These are phyloP conservation scores for Chironomus striatipennis DNA, from an alignment of 1,140 invertebrate genomes.

Conservation along the genomic window DNA sequence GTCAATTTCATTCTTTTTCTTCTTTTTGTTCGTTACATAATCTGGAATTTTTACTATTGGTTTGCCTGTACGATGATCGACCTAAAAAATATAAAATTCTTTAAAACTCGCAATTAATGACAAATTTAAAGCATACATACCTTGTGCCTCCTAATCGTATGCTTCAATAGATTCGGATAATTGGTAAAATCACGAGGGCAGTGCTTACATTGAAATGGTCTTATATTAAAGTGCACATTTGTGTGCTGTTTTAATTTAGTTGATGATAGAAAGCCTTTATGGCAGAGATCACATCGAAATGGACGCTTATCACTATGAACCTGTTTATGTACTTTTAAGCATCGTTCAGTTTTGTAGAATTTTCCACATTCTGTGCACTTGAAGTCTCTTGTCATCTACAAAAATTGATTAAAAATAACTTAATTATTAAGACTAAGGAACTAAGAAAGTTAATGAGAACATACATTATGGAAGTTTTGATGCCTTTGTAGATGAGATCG, in stretches of 20 bases:
- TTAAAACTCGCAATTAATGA: too few relatives aligned
- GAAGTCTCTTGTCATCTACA: constrained; percentile 36
- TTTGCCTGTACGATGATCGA: constrained; percentile 45
- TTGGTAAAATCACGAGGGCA: constrained; percentile 48
- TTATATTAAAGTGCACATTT: constrained; percentile 43
- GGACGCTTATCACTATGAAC: constrained; percentile 43
- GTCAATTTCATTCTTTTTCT: constrained; percentile 28
- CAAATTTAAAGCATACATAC: too few relatives aligned
- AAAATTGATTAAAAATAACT: too few relatives aligned
- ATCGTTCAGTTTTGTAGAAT: constrained; percentile 46
- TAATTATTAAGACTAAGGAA: too few relatives aligned
- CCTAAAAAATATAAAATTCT: constrained; percentile 26
- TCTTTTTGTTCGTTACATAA: constrained; percentile 38
- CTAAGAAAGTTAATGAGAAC: too few relatives aligned
- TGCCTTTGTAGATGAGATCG: constrained; percentile 44
- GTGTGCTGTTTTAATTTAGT: constrained; percentile 47
- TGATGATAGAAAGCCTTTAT: constrained; percentile 45
- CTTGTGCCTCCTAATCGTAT: constrained; percentile 46
- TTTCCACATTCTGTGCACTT: constrained; percentile 43
- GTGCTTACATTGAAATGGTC: constrained; percentile 47
- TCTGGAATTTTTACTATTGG: constrained; percentile 40
- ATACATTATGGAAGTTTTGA: constrained; percentile 42
- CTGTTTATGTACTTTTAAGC: constrained; percentile 43
- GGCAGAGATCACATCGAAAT: constrained; percentile 39
- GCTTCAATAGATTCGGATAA: constrained; percentile 49